phyloP scores from a whole-genome alignment of 2,888 invertebrate species.

The Rotaria magnacalcarata region DNA sequence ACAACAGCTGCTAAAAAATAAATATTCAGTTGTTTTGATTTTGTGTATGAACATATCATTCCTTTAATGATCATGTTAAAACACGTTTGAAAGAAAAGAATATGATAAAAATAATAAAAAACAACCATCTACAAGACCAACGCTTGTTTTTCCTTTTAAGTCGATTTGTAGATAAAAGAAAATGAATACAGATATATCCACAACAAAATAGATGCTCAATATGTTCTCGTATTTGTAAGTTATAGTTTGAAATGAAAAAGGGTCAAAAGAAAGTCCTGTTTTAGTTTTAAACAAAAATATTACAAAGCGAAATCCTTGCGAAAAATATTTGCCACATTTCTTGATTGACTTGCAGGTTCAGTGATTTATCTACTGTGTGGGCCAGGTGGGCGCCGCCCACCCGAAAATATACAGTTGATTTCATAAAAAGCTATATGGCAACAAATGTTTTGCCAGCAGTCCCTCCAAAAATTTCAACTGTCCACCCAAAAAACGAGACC shows the following conservation, averaged over 20 bases:
- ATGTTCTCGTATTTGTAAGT: not conserved
- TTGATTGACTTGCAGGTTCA: not conserved
- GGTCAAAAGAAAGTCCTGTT: not conserved
- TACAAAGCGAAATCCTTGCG: not conserved
- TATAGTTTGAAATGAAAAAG: not conserved
- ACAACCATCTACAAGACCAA: no score
- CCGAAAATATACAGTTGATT: no score
- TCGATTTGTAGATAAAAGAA: not conserved
- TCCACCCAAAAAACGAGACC: no score
- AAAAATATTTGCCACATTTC: not conserved
- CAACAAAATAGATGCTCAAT: not conserved
- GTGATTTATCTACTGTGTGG: no score
- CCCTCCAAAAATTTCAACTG: no score
- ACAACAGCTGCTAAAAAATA: not conserved
- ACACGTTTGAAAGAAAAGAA: not conserved
- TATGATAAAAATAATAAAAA: not conserved
- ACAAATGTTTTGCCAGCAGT: no score
- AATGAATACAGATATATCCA: not conserved
- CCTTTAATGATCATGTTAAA: not conserved
- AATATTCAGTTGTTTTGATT: slow-evolving; percentile 15
- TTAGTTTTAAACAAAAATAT: not conserved
- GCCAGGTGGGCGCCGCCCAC: no score
- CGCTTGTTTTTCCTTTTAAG: not conserved
- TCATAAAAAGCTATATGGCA: no score
- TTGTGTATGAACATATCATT: slow-evolving; percentile 3